Base-by-base conservation (phyloP, 2,888 invertebrate genomes). In the Liodrosophila aerea region DNA sequence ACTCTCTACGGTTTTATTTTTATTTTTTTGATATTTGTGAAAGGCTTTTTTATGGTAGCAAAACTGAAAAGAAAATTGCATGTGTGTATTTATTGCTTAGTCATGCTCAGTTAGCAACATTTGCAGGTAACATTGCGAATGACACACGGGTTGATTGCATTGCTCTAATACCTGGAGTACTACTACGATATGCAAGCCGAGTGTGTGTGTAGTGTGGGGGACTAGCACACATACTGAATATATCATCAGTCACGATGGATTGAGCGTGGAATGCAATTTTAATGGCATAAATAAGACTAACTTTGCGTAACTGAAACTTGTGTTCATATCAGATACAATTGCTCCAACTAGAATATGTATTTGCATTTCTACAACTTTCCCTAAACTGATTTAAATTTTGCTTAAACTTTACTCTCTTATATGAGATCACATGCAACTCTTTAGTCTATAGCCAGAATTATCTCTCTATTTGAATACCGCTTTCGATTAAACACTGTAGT, bases 71-170 rank as follows among this genome's bases (percentile, higher is more conserved):
- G 22, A 31, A 44, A 36, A 59, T 53, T 53, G 59, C 30, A 54
- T 65, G 72, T 39, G 53, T 62, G 16, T 73, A 61, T 65, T 72
- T 72, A 74, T 74, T 31, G 61, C 75, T 52, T 56, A 72, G 66
- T 71, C 66, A 75, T 73, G 76, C 76, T 71, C 41, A 54, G 65
- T 54, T 70, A 63, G 69, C 69, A 73, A 70, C 69, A 70, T 73
- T 53, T 57, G 57, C 41, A 30, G 56, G 33, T 41, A 50, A 47
- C 46, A 62, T 50, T 66, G 45, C 40, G 43, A 53, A 73, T 63
- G 68, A 73, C 73, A 67, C 18, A 41, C 33, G 34, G 73, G 46
- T 58, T 73, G 69, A 70, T 70, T 73, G 73, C 57, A 73, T 67
- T 73, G 52, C 47, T 30, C 30, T 50, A 47, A 50, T 27, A 41